Evolutionary conservation across 1,140 invertebrate species (phyloP).

Genomic region (Aphis gossypii): DNA sequence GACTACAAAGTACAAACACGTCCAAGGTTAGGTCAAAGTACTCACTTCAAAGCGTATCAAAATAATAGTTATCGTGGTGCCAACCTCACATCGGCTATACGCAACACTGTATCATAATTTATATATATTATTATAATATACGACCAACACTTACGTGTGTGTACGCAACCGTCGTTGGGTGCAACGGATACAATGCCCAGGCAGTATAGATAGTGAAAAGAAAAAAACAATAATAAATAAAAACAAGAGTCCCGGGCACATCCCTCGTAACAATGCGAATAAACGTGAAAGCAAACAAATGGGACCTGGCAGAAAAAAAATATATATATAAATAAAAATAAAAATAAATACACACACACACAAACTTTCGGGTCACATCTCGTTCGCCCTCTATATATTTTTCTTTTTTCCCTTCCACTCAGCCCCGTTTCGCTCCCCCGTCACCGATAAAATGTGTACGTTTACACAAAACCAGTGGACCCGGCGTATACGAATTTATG

Average conservation of each 20-base stretch:
- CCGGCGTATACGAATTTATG: not conserved
- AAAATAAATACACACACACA: not conserved
- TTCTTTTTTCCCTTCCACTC: constrained; percentile 4
- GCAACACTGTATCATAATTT: not conserved
- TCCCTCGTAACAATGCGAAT: constrained; percentile 53
- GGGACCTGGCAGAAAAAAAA: not conserved
- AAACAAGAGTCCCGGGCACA: constrained; percentile 28
- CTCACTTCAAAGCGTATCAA: not conserved
- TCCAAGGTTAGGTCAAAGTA: not conserved
- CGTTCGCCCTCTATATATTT: constrained; percentile 14
- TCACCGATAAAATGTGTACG: constrained; percentile 44
- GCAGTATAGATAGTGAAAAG: not conserved
- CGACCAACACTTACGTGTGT: not conserved
- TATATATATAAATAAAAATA: constrained; percentile 4
- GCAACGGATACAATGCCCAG: not conserved
- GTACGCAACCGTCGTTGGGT: not conserved
- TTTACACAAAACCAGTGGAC: constrained; percentile 51
- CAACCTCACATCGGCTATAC: not conserved
- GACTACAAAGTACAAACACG: not conserved
- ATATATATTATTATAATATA: not conserved
- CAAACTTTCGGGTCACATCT: constrained; percentile 55
- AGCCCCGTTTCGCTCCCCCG: not conserved
- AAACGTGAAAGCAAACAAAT: constrained; percentile 50
- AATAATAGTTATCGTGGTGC: not conserved
- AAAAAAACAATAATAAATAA: constrained; percentile 53